Conservation (phyloP, 2,113 vertebrate genomes). For the Ginglymostoma cirratum region DNA sequence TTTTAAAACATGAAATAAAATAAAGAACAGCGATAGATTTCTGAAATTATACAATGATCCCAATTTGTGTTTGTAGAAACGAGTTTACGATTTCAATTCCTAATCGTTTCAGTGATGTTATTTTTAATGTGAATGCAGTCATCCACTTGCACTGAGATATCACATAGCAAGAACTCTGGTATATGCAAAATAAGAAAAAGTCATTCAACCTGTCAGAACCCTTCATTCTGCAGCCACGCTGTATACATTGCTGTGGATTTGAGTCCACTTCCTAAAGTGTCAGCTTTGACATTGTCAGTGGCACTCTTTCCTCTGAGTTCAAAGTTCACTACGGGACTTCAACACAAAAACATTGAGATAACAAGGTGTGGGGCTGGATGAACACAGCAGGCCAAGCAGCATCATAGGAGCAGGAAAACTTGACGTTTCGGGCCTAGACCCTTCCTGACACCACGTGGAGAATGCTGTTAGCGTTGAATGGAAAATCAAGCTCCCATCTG, state of each 20-base stretch:
- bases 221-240: not conserved
- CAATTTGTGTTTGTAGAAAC: not conserved
- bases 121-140: not conserved
- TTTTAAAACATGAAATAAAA: not conserved
- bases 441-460: too few relatives aligned
- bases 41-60: not conserved
- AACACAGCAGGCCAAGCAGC: too few relatives aligned
- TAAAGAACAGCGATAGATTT: not conserved
- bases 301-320: too few relatives aligned
- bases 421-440: too few relatives aligned
- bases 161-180: not conserved
- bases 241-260: not conserved
- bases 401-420: too few relatives aligned
- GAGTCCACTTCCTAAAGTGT: not conserved
- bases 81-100: not conserved
- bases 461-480: too few relatives aligned
- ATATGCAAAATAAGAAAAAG: not conserved
- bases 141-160: not conserved
- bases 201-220: not conserved
- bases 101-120: not conserved
- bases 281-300: too few relatives aligned
- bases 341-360: too few relatives aligned
- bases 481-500: too few relatives aligned
- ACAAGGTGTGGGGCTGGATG: too few relatives aligned
- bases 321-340: too few relatives aligned